Percentiles rank a stretch among this genome's conserved stretches.
phyloP scores from a whole-genome alignment of 2,797 vertebrate genomes.

The Cheirogaleus major region DNA sequence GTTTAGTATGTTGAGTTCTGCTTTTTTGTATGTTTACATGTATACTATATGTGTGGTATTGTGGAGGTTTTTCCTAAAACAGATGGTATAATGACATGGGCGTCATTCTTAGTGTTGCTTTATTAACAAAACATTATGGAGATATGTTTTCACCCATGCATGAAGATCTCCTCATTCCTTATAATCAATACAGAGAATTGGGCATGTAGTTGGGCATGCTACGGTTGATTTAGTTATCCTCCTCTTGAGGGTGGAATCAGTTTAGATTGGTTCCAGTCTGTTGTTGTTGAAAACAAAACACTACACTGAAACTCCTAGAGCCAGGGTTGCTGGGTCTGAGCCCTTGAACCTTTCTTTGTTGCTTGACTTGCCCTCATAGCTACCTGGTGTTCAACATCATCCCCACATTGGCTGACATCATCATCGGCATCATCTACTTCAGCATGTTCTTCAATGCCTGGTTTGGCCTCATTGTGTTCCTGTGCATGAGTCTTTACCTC shows the following conservation, averaged over 20 bases:
- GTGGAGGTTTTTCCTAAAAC: not conserved
- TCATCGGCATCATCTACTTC: slow-evolving; percentile 96
- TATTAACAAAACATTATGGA: not conserved
- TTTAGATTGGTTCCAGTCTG: not conserved
- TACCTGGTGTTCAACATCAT: slow-evolving; percentile 98
- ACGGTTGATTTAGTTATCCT: not conserved
- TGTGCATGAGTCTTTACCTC: slow-evolving; percentile 97
- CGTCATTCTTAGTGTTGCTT: not conserved
- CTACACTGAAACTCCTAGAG: not conserved
- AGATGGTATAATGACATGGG: not conserved
- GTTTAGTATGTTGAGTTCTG: not conserved
- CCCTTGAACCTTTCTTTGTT: not conserved
- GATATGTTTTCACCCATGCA: not conserved
- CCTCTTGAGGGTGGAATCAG: not conserved
- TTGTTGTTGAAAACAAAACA: not conserved
- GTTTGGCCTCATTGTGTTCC: slow-evolving; percentile 97
- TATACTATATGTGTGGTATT: not conserved
- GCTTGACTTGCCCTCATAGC: slow-evolving; percentile 81
- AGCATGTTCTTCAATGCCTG: slow-evolving; percentile 95
- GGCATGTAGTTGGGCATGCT: not conserved
- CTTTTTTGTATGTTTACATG: not conserved
- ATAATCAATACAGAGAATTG: not conserved
- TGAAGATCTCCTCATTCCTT: not conserved
- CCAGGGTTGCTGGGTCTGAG: not conserved
- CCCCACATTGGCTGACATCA: slow-evolving; percentile 94